Percentiles rank a stretch among this genome's conserved stretches.
These are phyloP conservation scores for Nematolebias whitei DNA, from an alignment of 2,113 vertebrate species.

Conservation along the genomic window DNA sequence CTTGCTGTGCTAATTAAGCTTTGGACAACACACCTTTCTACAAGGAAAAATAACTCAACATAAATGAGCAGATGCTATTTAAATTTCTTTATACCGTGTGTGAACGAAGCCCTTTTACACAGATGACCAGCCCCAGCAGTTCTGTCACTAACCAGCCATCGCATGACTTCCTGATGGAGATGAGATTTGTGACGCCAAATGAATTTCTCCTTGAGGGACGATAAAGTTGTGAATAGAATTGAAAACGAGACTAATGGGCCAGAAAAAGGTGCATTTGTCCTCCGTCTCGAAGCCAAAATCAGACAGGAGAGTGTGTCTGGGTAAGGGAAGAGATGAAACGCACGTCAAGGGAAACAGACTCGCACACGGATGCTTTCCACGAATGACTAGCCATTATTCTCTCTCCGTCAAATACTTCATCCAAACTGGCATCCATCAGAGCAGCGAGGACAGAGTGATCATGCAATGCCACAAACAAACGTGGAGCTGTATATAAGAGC, in stretches of 20 bases:
- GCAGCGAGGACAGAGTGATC: conserved; percentile 52
- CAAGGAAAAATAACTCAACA: neutral
- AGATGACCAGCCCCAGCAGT: conserved; percentile 36
- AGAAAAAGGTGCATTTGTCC: conserved; percentile 69
- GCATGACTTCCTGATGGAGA: conserved; percentile 70
- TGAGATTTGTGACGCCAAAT: conserved; percentile 73
- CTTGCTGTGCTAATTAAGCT: neutral
- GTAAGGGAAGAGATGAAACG: conserved; percentile 62
- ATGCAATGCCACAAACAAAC: conserved; percentile 64
- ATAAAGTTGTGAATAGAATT: conserved; percentile 76
- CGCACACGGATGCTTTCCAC: conserved; percentile 46
- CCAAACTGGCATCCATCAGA: conserved; percentile 47
- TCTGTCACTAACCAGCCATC: conserved; percentile 67
- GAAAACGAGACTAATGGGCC: conserved; percentile 72
- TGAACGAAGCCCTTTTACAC: conserved; percentile 54
- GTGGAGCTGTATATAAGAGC: conserved; percentile 29
- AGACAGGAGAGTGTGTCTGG: conserved; percentile 30
- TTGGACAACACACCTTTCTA: neutral
- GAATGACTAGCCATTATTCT: conserved; percentile 62
- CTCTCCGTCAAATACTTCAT: conserved; percentile 54
- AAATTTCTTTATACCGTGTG: conserved; percentile 19
- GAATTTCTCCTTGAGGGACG: conserved; percentile 73
- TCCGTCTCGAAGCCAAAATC: conserved; percentile 52
- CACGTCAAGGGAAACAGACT: conserved; percentile 67
- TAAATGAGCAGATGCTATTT: conserved; percentile 3